phyloP scores from a whole-genome alignment of 2,797 vertebrate genomes.

The Etheostoma perlongum region DNA sequence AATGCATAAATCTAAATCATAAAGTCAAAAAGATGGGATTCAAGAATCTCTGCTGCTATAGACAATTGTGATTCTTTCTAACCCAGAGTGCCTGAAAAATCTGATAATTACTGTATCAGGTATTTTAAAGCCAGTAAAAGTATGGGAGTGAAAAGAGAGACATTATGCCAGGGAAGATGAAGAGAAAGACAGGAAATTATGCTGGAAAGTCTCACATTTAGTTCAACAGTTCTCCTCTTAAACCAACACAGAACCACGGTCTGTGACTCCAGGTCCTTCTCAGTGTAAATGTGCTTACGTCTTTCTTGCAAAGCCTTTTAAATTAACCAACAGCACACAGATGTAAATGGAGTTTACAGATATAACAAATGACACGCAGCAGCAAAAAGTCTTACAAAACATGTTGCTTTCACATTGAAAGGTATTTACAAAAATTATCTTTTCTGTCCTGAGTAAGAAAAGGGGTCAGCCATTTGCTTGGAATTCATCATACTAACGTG shows the following conservation, averaged over 20 bases:
- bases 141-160: background rate
- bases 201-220: background rate
- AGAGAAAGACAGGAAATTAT: background rate
- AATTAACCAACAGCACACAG: conserved; percentile 25
- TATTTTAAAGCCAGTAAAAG: conserved; percentile 4
- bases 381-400: conserved; percentile 35
- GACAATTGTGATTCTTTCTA: background rate
- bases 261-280: conserved; percentile 8
- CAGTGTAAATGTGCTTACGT: background rate
- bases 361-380: conserved; percentile 25
- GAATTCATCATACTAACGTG: conserved; percentile 26
- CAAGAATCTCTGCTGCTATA: conserved; percentile 2
- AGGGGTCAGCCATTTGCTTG: conserved; percentile 5
- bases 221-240: background rate
- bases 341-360: conserved; percentile 16
- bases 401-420: conserved; percentile 25
- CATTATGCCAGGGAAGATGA: background rate
- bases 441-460: background rate
- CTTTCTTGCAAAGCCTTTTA: conserved; percentile 7
- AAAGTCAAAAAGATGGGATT: background rate
- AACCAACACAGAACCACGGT: background rate
- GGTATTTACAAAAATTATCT: background rate
- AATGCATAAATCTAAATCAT: background rate
- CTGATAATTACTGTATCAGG: background rate
- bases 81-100: background rate